Evolutionary conservation across 2,888 invertebrate species (phyloP).

Genomic region (Lasius fuliginosus): DNA sequence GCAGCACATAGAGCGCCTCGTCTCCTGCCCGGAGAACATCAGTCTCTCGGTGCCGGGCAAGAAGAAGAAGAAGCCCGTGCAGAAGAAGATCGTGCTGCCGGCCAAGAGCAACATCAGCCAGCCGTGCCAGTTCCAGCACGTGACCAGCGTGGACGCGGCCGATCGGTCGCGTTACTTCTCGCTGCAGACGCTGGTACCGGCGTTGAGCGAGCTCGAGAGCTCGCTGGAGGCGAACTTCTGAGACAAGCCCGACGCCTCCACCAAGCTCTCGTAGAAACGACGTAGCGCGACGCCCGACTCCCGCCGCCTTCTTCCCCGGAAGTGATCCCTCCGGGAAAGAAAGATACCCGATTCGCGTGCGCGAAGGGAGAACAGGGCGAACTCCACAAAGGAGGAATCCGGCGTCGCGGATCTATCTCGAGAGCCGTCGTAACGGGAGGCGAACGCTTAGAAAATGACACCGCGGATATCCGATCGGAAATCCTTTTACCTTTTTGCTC

Average conservation of each 20-base stretch:
- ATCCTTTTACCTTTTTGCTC: constrained; percentile 43
- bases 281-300: constrained; percentile 43
- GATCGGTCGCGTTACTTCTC: constrained; percentile 90
- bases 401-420: neutral
- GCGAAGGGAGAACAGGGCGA: neutral
- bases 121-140: constrained; percentile 95
- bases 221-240: constrained; percentile 79
- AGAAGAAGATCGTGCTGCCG: constrained; percentile 89
- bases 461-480: constrained; percentile 17
- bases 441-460: constrained; percentile 15
- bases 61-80: constrained; percentile 88
- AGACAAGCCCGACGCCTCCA: constrained; percentile 57
- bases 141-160: constrained; percentile 91
- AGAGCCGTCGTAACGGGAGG: constrained; percentile 16
- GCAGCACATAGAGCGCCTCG: constrained; percentile 90
- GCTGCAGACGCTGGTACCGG: constrained; percentile 89
- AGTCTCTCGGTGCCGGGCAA: constrained; percentile 91
- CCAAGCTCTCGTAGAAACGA: constrained; percentile 49
- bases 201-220: constrained; percentile 78
- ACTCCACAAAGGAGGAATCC: neutral
- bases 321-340: constrained; percentile 25
- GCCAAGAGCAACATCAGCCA: constrained; percentile 94
- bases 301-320: constrained; percentile 32
- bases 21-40: constrained; percentile 93
- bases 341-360: neutral